These are phyloP conservation scores for Galerucella calmariensis DNA, from an alignment of 2,888 invertebrate genomes.

Conservation along the genomic window DNA sequence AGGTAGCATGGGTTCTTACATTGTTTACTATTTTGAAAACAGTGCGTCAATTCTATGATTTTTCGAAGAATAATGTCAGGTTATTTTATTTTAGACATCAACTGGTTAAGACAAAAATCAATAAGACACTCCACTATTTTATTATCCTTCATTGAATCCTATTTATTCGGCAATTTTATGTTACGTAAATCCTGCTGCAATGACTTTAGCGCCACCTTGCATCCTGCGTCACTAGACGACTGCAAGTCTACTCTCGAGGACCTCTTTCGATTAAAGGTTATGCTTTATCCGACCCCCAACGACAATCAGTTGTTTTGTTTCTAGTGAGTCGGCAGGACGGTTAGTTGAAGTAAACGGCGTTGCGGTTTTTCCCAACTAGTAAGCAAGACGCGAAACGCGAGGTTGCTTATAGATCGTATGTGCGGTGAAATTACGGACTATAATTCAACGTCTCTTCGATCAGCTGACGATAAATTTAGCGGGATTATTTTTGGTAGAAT, in stretches of 20 bases:
- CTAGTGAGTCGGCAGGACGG: slow-evolving; percentile 29
- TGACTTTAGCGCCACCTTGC: slow-evolving; percentile 9
- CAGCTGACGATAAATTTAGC: slow-evolving; percentile 53
- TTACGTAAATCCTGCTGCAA: slow-evolving; percentile 4
- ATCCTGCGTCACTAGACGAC: slow-evolving; percentile 7
- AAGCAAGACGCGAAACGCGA: slow-evolving; percentile 32
- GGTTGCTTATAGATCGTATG: slow-evolving; percentile 20
- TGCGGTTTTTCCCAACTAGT: slow-evolving; percentile 41
- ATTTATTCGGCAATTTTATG: background rate
- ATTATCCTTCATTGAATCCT: background rate
- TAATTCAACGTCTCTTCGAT: slow-evolving; percentile 23
- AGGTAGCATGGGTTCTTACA: too few relatives aligned
- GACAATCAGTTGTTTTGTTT: slow-evolving; percentile 37
- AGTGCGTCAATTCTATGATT: too few relatives aligned
- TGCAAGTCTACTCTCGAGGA: slow-evolving; percentile 18
- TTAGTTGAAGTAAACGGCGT: background rate
- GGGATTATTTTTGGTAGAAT: slow-evolving; percentile 52
- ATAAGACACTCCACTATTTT: background rate
- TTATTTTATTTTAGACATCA: too few relatives aligned
- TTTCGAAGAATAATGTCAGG: too few relatives aligned
- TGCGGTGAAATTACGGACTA: slow-evolving; percentile 32
- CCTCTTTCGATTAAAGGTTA: slow-evolving; percentile 42
- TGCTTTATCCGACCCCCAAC: slow-evolving; percentile 32
- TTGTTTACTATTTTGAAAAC: too few relatives aligned
- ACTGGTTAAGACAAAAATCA: too few relatives aligned